Evolutionary conservation across 2,797 vertebrate genomes (phyloP).

Genomic region (Alosa sapidissima): DNA sequence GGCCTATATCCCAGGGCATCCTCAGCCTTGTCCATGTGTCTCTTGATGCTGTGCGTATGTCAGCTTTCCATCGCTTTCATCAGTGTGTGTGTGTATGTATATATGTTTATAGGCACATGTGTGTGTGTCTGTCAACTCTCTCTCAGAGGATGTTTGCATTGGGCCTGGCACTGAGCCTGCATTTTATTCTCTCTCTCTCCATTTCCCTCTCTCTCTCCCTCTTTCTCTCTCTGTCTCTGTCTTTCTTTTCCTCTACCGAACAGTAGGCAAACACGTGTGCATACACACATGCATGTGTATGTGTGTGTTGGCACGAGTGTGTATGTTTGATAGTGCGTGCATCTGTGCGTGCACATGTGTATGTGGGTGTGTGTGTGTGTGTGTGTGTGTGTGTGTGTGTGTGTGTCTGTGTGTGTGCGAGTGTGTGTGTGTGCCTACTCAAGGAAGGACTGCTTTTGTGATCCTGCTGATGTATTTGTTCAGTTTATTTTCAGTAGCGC

Average conservation of each 20-base stretch:
- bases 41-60: constrained; percentile 6
- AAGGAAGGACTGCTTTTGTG: constrained; percentile 29
- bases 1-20: not conserved
- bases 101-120: not conserved
- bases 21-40: not conserved
- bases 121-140: not conserved
- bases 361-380: not conserved
- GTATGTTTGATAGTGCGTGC: not conserved
- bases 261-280: not conserved
- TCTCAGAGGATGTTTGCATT: constrained; percentile 3
- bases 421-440: not conserved
- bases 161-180: constrained; percentile 2
- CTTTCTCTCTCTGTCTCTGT: not conserved
- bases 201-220: not conserved
- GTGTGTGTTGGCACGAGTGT: not conserved
- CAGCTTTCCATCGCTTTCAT: not conserved
- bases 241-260: not conserved
- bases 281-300: not conserved
- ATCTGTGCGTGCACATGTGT: not conserved
- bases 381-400: not conserved
- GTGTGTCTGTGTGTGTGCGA: not conserved
- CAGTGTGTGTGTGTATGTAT: not conserved
- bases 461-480: constrained; percentile 54
- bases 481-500: constrained; percentile 50
- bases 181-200: constrained; percentile 17